Evolutionary conservation across 37 sponge, comb jelly and placozoan genomes (phyloP).

Genomic region (Diacarnus erythraeanus): DNA sequence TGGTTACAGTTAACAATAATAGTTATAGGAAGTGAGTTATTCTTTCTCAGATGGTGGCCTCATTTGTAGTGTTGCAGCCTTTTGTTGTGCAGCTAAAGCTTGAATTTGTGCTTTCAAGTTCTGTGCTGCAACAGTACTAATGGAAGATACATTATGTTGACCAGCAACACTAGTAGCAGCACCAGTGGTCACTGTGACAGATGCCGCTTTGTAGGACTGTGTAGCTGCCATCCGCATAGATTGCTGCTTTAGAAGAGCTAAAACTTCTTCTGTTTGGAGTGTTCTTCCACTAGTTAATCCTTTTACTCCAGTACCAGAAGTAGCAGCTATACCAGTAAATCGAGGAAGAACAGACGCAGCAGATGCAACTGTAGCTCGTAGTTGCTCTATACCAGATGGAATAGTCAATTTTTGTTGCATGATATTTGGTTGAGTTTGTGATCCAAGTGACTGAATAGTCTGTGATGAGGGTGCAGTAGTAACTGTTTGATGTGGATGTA

Average conservation of each 20-base stretch:
- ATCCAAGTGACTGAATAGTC: neutral
- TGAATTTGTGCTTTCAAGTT: too few relatives aligned
- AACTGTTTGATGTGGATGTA: constrained; percentile 40
- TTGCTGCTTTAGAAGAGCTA: constrained; percentile 71
- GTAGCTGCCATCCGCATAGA: constrained; percentile 48
- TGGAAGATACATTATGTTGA: neutral
- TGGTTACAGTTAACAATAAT: too few relatives aligned
- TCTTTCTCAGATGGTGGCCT: neutral
- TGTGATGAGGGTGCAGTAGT: neutral
- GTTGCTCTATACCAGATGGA: constrained; percentile 51
- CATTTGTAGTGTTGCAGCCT: neutral
- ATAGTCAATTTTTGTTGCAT: constrained; percentile 25
- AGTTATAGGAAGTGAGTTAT: too few relatives aligned
- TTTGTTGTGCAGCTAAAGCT: neutral
- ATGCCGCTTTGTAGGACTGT: constrained; percentile 9
- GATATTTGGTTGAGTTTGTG: constrained; percentile 10
- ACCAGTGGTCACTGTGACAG: neutral
- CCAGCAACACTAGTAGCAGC: neutral
- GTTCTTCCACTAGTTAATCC: constrained; percentile 22
- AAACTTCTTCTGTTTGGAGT: constrained; percentile 61
- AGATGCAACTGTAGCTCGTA: constrained; percentile 29
- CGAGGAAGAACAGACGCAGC: constrained; percentile 27
- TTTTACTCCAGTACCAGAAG: constrained; percentile 5
- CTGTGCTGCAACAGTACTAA: neutral
- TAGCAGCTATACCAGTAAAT: constrained; percentile 7